Conservation (phyloP, 2,797 vertebrate genomes). For the Rallus crepitans region DNA sequence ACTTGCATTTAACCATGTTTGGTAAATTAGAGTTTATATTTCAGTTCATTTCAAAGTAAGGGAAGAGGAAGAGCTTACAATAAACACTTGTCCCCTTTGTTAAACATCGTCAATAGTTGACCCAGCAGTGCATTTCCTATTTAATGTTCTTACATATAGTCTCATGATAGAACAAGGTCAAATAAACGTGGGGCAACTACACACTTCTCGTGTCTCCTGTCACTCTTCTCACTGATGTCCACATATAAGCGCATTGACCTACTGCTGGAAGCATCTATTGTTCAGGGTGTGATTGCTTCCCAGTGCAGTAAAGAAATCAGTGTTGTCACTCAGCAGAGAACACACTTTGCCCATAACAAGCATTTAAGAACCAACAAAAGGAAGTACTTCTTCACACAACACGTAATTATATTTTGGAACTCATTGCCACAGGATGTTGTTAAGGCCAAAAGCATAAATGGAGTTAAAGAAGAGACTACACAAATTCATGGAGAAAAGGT, state of each 20-base stretch:
- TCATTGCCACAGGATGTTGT: slow-evolving; percentile 55
- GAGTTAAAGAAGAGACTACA: slow-evolving; percentile 52
- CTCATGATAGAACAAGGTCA: background rate
- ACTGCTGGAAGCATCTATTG: slow-evolving; percentile 40
- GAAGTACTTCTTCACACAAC: slow-evolving; percentile 69
- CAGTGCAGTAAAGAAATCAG: background rate
- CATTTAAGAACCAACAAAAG: slow-evolving; percentile 52
- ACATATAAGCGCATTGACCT: background rate
- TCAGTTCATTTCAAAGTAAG: background rate
- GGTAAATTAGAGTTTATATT: slow-evolving; percentile 6
- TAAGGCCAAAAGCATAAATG: slow-evolving; percentile 55
- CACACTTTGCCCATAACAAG: background rate
- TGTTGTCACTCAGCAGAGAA: slow-evolving; percentile 47
- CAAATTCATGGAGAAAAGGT: background rate
- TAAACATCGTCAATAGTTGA: slow-evolving; percentile 51
- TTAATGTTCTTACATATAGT: background rate
- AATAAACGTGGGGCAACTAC: background rate
- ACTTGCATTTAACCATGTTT: background rate
- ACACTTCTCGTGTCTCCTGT: background rate
- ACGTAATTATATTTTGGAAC: slow-evolving; percentile 60
- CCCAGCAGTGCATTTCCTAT: background rate
- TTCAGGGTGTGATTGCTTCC: background rate
- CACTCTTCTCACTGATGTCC: background rate
- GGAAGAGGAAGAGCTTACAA: slow-evolving; percentile 31
- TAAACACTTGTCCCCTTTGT: slow-evolving; percentile 59